Base-by-base conservation (phyloP, 2,888 invertebrate genomes). In the Acanthosepion lycidas region DNA sequence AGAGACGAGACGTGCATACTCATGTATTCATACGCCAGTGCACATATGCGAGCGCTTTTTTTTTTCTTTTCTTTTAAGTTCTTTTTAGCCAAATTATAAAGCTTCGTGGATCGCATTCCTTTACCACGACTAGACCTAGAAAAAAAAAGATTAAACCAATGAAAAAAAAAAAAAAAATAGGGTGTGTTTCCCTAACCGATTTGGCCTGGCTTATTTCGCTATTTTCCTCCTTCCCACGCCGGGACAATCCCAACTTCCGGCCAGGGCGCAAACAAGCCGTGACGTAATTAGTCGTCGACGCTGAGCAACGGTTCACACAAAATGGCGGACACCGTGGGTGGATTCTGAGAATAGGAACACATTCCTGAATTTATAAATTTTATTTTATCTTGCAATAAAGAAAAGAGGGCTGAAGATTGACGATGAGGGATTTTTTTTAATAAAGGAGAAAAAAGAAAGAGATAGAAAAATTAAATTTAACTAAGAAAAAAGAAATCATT, bases 181-280 rank as follows among this genome's bases (percentile, higher is more conserved):
- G 78, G 78, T 78, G 78, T 78, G 78, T 78, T 78, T 78, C 78
- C 78, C 78, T 78, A 78, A 78, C 78, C 78, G 78, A n/a, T 78
- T n/a, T 78, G 78, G n/a, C 15, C 78, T 33, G 78, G n/a, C n/a
- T 78, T 78, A 78, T 78, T 78, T 78, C 78, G n/a, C n/a, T 78
- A 78, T 33, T 78, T n/a, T 15, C n/a, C 78, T n/a, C 78, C 78
- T 78, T n/a, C 78, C n/a, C n/a, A 78, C 78, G n/a, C n/a, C 78
- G 78, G 78, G n/a, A 78, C 78, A 78, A 78, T 78, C 78, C 78
- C 78, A 33, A 78, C 78, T 78, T 78, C 78, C 78, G 78, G 78
- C 78, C n/a, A 33, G 78, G 78, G n/a, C 78, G 78, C 78, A 78
- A 78, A 78, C 78, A 78, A 78, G 78, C 78, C 78, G 78, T 78